A percentile compares a stretch with the other conserved stretches of the same genome.
phyloP scores from a whole-genome alignment of 1,140 invertebrate genomes.

The Apis cerana region DNA sequence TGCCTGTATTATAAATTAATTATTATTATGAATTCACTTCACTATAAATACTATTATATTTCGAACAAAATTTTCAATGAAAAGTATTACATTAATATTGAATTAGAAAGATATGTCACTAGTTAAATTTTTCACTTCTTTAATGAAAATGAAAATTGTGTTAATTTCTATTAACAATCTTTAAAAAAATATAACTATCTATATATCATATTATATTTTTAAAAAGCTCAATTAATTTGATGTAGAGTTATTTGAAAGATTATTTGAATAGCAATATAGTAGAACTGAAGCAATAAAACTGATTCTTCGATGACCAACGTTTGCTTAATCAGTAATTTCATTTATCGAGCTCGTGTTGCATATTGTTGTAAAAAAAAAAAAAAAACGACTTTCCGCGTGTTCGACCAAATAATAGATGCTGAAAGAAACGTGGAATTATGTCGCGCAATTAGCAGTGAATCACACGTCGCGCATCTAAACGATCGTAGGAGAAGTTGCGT shows the following conservation, averaged over 20 bases:
- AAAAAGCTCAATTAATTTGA: background rate
- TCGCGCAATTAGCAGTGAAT: conserved; percentile 59
- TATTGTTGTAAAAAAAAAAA: background rate
- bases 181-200: background rate
- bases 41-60: too few relatives aligned
- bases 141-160: too few relatives aligned
- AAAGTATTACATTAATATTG: too few relatives aligned
- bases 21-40: too few relatives aligned
- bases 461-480: conserved; percentile 44
- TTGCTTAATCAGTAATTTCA: conserved; percentile 14
- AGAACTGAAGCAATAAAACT: background rate
- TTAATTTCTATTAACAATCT: background rate
- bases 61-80: too few relatives aligned
- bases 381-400: background rate
- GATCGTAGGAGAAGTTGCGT: conserved; percentile 56
- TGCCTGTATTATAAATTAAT: too few relatives aligned
- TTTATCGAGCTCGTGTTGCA: background rate
- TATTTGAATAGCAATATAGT: background rate
- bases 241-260: background rate
- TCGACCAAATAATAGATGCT: conserved; percentile 16
- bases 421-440: conserved; percentile 55
- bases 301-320: background rate
- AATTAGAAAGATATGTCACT: too few relatives aligned
- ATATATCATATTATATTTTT: too few relatives aligned
- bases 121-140: too few relatives aligned